These are phyloP conservation scores for Probosciger aterrimus DNA, from an alignment of 2,113 vertebrate species.

Conservation along the genomic window DNA sequence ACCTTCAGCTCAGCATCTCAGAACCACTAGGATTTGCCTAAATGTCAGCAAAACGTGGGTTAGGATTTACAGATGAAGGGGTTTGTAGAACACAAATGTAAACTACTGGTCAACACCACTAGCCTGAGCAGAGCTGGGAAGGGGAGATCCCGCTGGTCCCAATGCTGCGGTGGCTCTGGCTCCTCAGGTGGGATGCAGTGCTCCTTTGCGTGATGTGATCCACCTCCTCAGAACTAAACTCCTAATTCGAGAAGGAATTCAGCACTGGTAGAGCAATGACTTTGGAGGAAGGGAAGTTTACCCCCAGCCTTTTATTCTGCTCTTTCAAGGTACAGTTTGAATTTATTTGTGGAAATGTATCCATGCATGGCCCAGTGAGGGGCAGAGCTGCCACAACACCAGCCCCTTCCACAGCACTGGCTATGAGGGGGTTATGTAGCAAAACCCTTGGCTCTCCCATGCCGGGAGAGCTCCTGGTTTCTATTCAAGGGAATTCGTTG, in stretches of 20 bases:
- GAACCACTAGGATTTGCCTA: not conserved
- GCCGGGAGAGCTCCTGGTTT: fast-evolving
- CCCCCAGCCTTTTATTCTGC: not conserved
- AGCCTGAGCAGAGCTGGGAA: not conserved
- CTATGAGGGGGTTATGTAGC: fast-evolving
- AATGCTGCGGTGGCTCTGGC: not conserved
- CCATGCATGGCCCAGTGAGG: not conserved
- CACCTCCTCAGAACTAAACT: not conserved
- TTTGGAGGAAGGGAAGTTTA: not conserved
- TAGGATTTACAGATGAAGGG: not conserved
- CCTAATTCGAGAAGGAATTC: not conserved
- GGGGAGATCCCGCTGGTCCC: fast-evolving
- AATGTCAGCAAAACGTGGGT: not conserved
- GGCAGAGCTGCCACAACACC: not conserved
- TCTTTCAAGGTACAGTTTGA: not conserved
- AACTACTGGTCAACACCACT: not conserved
- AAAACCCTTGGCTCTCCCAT: fast-evolving
- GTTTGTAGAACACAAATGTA: not conserved
- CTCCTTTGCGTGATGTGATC: not conserved
- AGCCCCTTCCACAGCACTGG: not conserved
- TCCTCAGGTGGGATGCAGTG: fast-evolving
- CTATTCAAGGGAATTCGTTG: fast-evolving
- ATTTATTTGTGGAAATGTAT: not conserved
- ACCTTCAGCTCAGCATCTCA: not conserved
- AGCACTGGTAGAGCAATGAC: not conserved